Conservation (phyloP, 2,113 vertebrate species). For the Hippocampus comes region DNA sequence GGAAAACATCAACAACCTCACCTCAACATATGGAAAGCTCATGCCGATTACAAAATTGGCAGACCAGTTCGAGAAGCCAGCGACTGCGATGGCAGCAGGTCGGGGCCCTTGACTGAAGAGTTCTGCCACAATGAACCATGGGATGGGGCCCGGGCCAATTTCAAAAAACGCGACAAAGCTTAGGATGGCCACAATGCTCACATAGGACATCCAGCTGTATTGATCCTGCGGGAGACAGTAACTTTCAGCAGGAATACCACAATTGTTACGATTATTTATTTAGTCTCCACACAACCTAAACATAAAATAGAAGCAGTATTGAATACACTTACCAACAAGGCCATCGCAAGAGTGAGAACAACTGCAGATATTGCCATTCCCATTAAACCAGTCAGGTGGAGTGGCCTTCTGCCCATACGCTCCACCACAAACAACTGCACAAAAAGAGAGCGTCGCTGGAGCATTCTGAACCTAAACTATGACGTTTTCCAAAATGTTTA, state of each 20-base stretch:
- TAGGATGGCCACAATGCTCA: conserved; percentile 87
- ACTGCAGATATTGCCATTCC: conserved; percentile 88
- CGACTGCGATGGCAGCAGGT: conserved; percentile 82
- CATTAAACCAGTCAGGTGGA: conserved; percentile 85
- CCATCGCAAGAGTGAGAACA: conserved; percentile 86
- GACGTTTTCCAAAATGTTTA: no score
- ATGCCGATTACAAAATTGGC: conserved; percentile 92
- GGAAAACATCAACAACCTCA: conserved; percentile 44
- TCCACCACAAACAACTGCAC: conserved; percentile 89
- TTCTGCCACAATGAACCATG: conserved; percentile 90
- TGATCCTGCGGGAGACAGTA: conserved; percentile 68
- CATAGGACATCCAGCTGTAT: conserved; percentile 84
- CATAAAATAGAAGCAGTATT: background rate
- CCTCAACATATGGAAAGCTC: conserved; percentile 88
- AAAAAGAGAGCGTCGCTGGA: background rate
- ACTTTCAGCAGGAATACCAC: background rate
- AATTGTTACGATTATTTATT: background rate
- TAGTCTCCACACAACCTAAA: no score
- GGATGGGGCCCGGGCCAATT: conserved; percentile 90
- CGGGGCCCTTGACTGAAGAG: conserved; percentile 92
- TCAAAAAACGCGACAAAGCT: conserved; percentile 93
- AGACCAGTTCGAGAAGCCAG: conserved; percentile 90
- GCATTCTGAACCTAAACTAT: background rate
- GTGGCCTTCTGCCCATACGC: conserved; percentile 82
- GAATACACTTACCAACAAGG: conserved; percentile 78